phyloP scores from a whole-genome alignment of 2,888 invertebrate species.

The Agonopterix alstromeriana region DNA sequence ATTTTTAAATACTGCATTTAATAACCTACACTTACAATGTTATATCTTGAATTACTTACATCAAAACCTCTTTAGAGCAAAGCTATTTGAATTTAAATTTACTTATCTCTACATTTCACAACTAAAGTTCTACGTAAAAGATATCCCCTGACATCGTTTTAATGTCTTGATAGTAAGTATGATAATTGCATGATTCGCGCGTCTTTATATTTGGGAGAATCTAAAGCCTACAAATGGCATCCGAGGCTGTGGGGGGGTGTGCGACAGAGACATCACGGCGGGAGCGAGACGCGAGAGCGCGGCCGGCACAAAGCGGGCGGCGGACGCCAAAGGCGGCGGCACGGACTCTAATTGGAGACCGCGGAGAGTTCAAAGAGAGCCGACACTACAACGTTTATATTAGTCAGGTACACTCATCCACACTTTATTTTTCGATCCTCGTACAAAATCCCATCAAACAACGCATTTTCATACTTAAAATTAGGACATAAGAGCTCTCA shows the following conservation, averaged over 20 bases:
- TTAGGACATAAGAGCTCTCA: too few species aligned
- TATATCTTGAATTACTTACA: not conserved
- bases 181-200: too few species aligned
- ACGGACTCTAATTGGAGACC: conserved; percentile 68
- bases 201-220: not conserved
- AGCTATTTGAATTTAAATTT: conserved; percentile 6
- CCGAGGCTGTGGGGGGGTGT: conserved; percentile 19
- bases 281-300: conserved; percentile 31
- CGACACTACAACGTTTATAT: conserved; percentile 69
- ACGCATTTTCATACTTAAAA: too few species aligned
- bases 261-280: conserved; percentile 15
- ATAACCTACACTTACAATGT: too few species aligned
- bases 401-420: conserved; percentile 50
- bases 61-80: not conserved
- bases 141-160: not conserved
- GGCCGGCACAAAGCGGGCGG: conserved; percentile 58
- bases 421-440: not conserved
- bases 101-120: conserved; percentile 7
- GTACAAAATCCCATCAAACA: too few species aligned
- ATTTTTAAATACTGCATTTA: too few species aligned
- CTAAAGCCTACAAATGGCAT: conserved; percentile 18
- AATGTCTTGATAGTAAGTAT: not conserved
- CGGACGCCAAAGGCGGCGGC: conserved; percentile 72
- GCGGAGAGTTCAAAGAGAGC: conserved; percentile 64
- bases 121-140: not conserved